Evolutionary conservation across 37 sponge, comb jelly and placozoan genomes (phyloP).

Genomic region (Agelas oroides): DNA sequence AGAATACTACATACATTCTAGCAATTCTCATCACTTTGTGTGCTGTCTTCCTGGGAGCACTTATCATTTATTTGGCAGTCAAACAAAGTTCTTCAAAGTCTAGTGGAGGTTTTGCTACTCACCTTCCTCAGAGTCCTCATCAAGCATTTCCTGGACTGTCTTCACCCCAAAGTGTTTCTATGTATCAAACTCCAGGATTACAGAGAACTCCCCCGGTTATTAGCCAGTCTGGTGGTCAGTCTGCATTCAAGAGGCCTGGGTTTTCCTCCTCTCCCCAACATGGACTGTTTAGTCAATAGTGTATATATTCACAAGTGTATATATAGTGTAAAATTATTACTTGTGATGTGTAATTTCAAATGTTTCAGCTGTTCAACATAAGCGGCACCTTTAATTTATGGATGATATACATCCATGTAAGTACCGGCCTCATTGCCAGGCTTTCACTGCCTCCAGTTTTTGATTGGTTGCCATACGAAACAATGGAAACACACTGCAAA

Average conservation of each 20-base stretch:
- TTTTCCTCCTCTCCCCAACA: slow-evolving; percentile 55
- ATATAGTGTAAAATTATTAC: too few relatives aligned
- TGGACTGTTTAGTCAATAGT: slow-evolving; percentile 29
- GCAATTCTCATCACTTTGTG: slow-evolving; percentile 15
- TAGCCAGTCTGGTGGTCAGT: slow-evolving; percentile 20
- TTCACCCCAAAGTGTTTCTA: not conserved
- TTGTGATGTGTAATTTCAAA: too few relatives aligned
- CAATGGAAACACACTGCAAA: too few relatives aligned
- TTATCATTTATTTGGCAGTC: slow-evolving; percentile 53
- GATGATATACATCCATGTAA: too few relatives aligned
- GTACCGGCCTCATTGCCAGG: too few relatives aligned
- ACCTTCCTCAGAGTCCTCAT: slow-evolving; percentile 27
- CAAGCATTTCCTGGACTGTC: not conserved
- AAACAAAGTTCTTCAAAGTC: not conserved
- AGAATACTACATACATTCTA: not conserved
- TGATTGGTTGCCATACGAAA: too few relatives aligned
- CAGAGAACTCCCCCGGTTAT: slow-evolving; percentile 35
- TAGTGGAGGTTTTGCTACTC: slow-evolving; percentile 19
- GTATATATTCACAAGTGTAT: too few relatives aligned
- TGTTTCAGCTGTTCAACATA: too few relatives aligned
- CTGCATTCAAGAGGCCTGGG: slow-evolving; percentile 36
- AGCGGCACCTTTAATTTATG: too few relatives aligned
- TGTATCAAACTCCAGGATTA: not conserved
- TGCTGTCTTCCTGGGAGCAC: slow-evolving; percentile 3
- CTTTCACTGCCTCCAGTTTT: too few relatives aligned